These are phyloP conservation scores for Oreocharis arfaki DNA, from an alignment of 2,113 vertebrate species.

Conservation along the genomic window DNA sequence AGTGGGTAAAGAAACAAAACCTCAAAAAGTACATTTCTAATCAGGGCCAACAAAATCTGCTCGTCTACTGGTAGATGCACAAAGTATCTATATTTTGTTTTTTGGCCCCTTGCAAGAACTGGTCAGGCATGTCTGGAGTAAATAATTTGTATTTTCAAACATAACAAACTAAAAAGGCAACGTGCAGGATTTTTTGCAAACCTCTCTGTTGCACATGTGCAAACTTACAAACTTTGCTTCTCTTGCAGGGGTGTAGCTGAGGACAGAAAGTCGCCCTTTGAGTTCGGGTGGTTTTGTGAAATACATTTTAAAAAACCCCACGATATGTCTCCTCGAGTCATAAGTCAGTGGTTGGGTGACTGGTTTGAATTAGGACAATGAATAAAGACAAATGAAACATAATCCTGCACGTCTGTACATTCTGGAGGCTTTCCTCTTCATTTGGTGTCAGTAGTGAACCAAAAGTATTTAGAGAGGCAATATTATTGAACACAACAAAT, in stretches of 20 bases:
- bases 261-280: constrained; percentile 20
- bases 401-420: constrained; percentile 46
- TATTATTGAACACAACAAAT: constrained; percentile 53
- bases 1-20: background rate
- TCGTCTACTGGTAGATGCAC: background rate
- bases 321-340: background rate
- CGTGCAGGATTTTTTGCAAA: background rate
- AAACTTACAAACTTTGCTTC: background rate
- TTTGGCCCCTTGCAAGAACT: background rate
- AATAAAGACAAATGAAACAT: constrained; percentile 58
- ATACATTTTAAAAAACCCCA: background rate
- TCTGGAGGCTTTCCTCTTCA: constrained; percentile 44
- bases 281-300: constrained; percentile 41
- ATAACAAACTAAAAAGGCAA: background rate
- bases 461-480: constrained; percentile 56
- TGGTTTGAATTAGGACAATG: constrained; percentile 46
- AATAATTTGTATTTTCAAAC: background rate
- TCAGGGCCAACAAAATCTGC: background rate
- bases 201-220: background rate
- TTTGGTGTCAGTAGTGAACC: constrained; percentile 55
- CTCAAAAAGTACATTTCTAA: background rate
- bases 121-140: background rate
- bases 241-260: constrained; percentile 9
- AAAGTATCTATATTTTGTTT: background rate
- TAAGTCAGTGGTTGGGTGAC: background rate